Evolutionary conservation across 2,797 vertebrate species (phyloP).

Genomic region (Choloepus didactylus): DNA sequence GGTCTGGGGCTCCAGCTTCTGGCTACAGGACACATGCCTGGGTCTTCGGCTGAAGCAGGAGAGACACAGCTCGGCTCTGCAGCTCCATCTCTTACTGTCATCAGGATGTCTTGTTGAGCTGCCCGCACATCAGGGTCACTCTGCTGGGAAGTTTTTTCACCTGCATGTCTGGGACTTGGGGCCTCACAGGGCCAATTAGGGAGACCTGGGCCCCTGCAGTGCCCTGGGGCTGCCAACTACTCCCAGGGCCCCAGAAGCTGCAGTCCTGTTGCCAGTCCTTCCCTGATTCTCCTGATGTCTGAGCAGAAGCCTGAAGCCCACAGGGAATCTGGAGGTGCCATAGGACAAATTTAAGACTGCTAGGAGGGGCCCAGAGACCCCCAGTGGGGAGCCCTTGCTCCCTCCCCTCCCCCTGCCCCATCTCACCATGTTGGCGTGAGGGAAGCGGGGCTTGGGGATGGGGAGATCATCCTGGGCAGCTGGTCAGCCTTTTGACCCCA

Average conservation of each 20-base stretch:
- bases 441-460: too few relatives aligned
- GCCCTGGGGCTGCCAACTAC: not conserved
- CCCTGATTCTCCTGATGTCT: not conserved
- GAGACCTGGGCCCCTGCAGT: not conserved
- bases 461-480: too few relatives aligned
- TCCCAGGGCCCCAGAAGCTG: not conserved
- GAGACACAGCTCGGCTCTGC: not conserved
- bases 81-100: too few relatives aligned
- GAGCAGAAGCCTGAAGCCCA: not conserved
- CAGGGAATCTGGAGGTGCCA: not conserved
- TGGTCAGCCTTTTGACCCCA: too few relatives aligned
- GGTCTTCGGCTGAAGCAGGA: not conserved
- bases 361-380: too few relatives aligned
- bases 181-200: not conserved
- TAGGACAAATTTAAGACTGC: not conserved
- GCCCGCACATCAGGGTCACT: not conserved
- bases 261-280: not conserved
- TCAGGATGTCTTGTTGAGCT: too few relatives aligned
- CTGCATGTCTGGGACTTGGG: not conserved
- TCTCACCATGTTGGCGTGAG: too few relatives aligned
- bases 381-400: too few relatives aligned
- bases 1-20: not conserved
- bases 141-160: not conserved
- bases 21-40: not conserved
- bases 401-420: too few relatives aligned